Conservation (phyloP, 2,113 vertebrate genomes). For the Callorhinus ursinus region DNA sequence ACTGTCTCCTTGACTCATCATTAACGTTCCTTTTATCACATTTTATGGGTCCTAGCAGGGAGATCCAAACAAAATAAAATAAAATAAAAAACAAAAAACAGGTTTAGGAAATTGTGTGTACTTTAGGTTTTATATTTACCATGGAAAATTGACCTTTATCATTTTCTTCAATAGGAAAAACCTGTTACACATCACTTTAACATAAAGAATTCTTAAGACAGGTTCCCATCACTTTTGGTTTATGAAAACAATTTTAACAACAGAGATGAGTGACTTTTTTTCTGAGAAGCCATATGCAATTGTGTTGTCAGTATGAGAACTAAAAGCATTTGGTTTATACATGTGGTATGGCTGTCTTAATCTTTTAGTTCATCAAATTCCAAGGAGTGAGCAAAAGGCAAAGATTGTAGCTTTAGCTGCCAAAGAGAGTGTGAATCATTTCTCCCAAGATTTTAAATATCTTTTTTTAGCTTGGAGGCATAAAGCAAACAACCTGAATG, state of each 20-base stretch:
- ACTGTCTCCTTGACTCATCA: neutral
- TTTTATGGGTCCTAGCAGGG: neutral
- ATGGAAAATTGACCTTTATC: conserved; percentile 1
- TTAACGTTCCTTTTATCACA: neutral
- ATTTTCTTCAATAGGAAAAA: conserved; percentile 20
- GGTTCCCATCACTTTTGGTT: neutral
- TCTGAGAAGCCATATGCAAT: conserved; percentile 52
- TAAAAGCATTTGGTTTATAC: conserved; percentile 72
- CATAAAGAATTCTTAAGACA: neutral
- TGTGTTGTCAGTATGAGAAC: conserved; percentile 45
- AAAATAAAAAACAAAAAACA: neutral
- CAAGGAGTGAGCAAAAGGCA: conserved; percentile 80
- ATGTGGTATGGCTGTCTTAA: conserved; percentile 66
- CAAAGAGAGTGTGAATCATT: conserved; percentile 81
- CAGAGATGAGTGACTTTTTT: conserved; percentile 53
- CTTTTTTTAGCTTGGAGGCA: conserved; percentile 77
- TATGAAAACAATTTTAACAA: conserved; percentile 52
- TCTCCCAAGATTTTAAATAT: conserved; percentile 81
- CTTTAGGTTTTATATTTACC: neutral
- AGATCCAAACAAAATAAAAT: neutral
- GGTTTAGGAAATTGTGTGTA: neutral
- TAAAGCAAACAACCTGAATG: conserved; percentile 78
- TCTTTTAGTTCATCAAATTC: conserved; percentile 78
- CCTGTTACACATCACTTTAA: neutral
- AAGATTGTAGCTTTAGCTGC: conserved; percentile 76